These are phyloP conservation scores for Drosophila melanogaster DNA, from an alignment of 1,140 invertebrate species.

Conservation along the genomic window Release_6_plus_ISO1_MT NT_033779.5:5687501-5688000, in stretches of 20 bases:
- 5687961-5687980: constrained; percentile 4
- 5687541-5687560: not conserved
- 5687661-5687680: not conserved
- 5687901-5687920: constrained; percentile 32
- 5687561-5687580: constrained; percentile 24
- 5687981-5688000: not conserved
- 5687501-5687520: constrained; percentile 71
- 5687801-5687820: constrained; percentile 80
- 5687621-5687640: constrained; percentile 63
- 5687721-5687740: constrained; percentile 38
- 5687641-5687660: constrained; percentile 30
- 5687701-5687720: constrained; percentile 31
- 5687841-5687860: constrained; percentile 80
- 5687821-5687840: constrained; percentile 69
- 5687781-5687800: constrained; percentile 66
- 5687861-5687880: constrained; percentile 83
- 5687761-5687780: not conserved
- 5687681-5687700: constrained; percentile 15
- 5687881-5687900: constrained; percentile 69
- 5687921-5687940: constrained; percentile 40
- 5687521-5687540: constrained; percentile 67
- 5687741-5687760: constrained; percentile 4
- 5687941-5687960: constrained; percentile 11
- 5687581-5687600: constrained; percentile 43
- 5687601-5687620: constrained; percentile 77